A percentile compares a stretch with the other conserved stretches of the same genome.
Evolutionary conservation across 1,140 invertebrate genomes (phyloP).

Genomic region (Globodera rostochiensis): DNA sequence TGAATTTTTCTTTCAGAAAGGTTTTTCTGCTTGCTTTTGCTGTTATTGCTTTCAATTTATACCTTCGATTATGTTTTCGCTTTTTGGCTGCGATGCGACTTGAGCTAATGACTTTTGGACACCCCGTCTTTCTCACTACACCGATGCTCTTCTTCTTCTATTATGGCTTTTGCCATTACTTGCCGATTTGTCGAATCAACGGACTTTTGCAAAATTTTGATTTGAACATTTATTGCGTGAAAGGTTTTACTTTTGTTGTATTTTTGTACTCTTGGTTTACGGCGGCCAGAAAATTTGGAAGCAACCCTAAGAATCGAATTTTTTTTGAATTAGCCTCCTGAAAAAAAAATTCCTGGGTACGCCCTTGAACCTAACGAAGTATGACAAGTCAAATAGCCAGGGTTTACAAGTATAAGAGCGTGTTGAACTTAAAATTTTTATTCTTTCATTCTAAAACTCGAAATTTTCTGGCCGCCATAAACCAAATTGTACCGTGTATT

Average conservation of each 20-base stretch:
- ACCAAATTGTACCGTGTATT: background rate
- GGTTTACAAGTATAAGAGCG: too few relatives aligned
- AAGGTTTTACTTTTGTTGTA: conserved; percentile 11
- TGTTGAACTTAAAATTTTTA: too few relatives aligned
- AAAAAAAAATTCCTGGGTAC: too few relatives aligned
- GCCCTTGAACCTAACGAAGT: too few relatives aligned
- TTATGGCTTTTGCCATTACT: conserved; percentile 35
- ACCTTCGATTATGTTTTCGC: conserved; percentile 44
- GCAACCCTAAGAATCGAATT: too few relatives aligned
- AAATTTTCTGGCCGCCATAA: too few relatives aligned
- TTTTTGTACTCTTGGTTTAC: too few relatives aligned
- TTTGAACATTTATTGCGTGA: conserved; percentile 41
- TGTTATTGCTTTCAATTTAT: conserved; percentile 36
- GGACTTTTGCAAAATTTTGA: conserved; percentile 33
- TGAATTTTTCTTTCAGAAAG: conserved; percentile 18
- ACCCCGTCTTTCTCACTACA: conserved; percentile 46
- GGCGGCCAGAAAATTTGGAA: too few relatives aligned
- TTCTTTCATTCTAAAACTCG: too few relatives aligned
- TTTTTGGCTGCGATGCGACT: conserved; percentile 56
- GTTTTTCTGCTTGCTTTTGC: conserved; percentile 49
- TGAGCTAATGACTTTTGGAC: conserved; percentile 40
- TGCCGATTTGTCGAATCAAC: conserved; percentile 47
- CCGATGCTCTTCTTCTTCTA: conserved; percentile 45
- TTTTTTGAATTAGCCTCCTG: too few relatives aligned
- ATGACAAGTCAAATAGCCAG: too few relatives aligned